These are phyloP conservation scores for Mimachlamys varia DNA, from an alignment of 2,888 invertebrate species.

Conservation along the genomic window DNA sequence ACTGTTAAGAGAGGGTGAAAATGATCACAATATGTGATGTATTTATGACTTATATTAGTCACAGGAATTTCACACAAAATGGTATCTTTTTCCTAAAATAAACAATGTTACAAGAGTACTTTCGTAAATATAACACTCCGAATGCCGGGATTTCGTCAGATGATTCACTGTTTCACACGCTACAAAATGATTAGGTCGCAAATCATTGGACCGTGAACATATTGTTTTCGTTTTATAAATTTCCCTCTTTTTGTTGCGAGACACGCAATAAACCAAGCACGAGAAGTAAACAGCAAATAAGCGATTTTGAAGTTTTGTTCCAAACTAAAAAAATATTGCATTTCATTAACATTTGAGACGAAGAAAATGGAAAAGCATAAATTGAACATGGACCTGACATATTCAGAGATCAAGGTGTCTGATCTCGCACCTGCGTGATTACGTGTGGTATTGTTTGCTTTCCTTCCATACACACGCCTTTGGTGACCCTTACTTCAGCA, in stretches of 20 bases:
- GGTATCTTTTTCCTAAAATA: too few relatives aligned
- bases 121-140: too few relatives aligned
- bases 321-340: not conserved
- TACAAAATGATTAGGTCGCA: not conserved
- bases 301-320: not conserved
- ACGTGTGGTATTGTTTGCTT: too few relatives aligned
- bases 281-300: not conserved
- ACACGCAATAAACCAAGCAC: not conserved
- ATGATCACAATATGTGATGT: too few relatives aligned
- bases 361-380: not conserved
- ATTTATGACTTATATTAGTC: too few relatives aligned
- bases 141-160: not conserved
- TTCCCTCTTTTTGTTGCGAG: not conserved
- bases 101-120: too few relatives aligned
- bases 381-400: not conserved
- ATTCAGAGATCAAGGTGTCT: not conserved
- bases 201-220: not conserved
- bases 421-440: not conserved
- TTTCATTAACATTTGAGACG: not conserved
- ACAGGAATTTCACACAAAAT: too few relatives aligned
- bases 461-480: too few relatives aligned
- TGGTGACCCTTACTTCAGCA: too few relatives aligned
- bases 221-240: not conserved
- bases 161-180: not conserved
- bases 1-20: too few relatives aligned